A percentile compares a stretch with the other conserved stretches of the same genome.
These are phyloP conservation scores for Lethenteron reissneri DNA, from an alignment of 2,113 vertebrate genomes.

Conservation along the genomic window DNA sequence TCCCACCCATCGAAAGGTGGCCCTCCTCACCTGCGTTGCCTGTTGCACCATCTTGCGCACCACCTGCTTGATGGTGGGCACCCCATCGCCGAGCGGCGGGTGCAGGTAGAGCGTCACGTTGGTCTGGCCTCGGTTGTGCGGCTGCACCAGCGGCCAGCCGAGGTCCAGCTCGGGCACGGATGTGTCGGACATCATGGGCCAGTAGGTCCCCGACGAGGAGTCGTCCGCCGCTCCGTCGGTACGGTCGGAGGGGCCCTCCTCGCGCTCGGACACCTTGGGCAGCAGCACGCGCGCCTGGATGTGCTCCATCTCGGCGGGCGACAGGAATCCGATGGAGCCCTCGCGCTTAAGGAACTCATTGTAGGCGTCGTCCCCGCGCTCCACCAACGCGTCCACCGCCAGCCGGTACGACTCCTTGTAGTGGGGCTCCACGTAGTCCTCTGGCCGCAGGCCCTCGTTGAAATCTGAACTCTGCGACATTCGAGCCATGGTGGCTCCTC, in stretches of 20 bases:
- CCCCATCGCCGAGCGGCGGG: slow-evolving; percentile 49
- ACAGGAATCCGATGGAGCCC: slow-evolving; percentile 46
- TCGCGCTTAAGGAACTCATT: slow-evolving; percentile 52
- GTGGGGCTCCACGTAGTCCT: slow-evolving; percentile 61
- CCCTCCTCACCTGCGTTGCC: slow-evolving; percentile 54
- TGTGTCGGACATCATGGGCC: slow-evolving; percentile 68
- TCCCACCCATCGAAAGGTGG: too few species aligned
- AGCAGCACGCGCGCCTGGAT: slow-evolving; percentile 41
- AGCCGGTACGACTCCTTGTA: slow-evolving; percentile 76
- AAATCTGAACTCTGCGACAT: slow-evolving; percentile 57
- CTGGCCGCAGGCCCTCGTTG: slow-evolving; percentile 44
- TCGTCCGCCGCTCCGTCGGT: slow-evolving; percentile 27
- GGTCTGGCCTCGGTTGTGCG: slow-evolving; percentile 34
- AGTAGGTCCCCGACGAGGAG: slow-evolving; percentile 78
- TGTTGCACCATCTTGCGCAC: slow-evolving; percentile 64
- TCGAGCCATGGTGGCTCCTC: slow-evolving; percentile 33
- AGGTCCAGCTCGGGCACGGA: slow-evolving; percentile 71
- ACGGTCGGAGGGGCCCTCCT: slow-evolving; percentile 7
- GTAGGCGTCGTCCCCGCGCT: slow-evolving; percentile 40
- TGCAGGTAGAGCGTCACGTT: slow-evolving; percentile 69
- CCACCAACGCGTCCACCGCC: slow-evolving; percentile 57
- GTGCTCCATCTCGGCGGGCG: slow-evolving; percentile 54
- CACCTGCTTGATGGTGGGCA: slow-evolving; percentile 72
- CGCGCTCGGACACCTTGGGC: slow-evolving; percentile 19
- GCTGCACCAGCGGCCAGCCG: slow-evolving; percentile 59